Base-by-base conservation (phyloP, 1,140 invertebrate genomes). In the Ceratina australensis region DNA sequence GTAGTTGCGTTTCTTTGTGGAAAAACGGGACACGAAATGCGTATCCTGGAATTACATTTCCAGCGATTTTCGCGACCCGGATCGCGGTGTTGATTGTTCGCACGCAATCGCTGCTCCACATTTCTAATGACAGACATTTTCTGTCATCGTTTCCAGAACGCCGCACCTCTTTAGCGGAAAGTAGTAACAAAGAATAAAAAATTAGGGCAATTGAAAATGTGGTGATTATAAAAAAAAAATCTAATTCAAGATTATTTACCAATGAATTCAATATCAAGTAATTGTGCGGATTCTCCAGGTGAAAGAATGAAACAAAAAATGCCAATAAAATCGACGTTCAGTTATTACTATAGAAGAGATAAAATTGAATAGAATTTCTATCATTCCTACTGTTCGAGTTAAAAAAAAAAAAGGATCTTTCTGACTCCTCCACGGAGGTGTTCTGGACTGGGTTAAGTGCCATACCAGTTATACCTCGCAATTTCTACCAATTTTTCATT, bases 21-120 rank as follows among this genome's bases (percentile, higher is more conserved):
- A 54, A 61, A 77, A 77, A 26, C 47, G 49, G 74, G 74, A 71
- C 66, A 49, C 20, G 26, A n/a, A 71, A 71, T 66, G 57, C 49
- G 47, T 77, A 77, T 77, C 74, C 74, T 71, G 47, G 63, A 56
- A 66, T 78, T 81, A 78, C 56, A 49, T 72, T 78, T 59, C 64
- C 66, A 66, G 64, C 22, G 57, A 66, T 76, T 67, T 67, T 47
- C 24, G 57, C 71, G 79, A 76, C 52, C 68, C 47, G 67, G 74
- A 71, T 77, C 74, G 20, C n/a, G 22, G 22, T 13, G 50, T 13
- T 67, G 74, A 77, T 77, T 61, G 66, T 67, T 77, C 28, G 74
- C 74, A 77, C 74, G 74, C 74, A 77, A 77, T 42, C 72, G 26
- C 15, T 60, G 66, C 16, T 71, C 74, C 59, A 71, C 47, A 71